phyloP scores from a whole-genome alignment of 2,888 invertebrate genomes.

The Fragum fragum region DNA sequence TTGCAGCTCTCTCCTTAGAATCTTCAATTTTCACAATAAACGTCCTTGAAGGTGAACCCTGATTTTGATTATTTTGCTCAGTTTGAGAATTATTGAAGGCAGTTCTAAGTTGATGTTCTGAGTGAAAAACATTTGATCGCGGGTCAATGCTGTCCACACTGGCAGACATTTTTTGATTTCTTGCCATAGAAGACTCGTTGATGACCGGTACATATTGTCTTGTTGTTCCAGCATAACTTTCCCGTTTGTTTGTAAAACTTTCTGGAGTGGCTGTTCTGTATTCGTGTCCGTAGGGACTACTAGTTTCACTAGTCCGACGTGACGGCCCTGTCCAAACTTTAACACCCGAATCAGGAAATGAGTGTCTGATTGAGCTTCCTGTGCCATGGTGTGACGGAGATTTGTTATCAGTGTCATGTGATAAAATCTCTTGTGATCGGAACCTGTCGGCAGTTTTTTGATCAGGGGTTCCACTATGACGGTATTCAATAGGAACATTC shows the following conservation, averaged over 20 bases:
- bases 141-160: conserved; percentile 76
- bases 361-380: conserved; percentile 67
- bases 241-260: conserved; percentile 39
- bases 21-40: conserved; percentile 75
- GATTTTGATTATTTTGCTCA: conserved; percentile 69
- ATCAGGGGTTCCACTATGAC: conserved; percentile 61
- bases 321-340: conserved; percentile 61
- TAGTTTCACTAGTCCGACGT: conserved; percentile 53
- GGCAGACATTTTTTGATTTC: conserved; percentile 68
- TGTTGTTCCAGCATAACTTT: conserved; percentile 46
- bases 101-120: conserved; percentile 69
- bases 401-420: conserved; percentile 35
- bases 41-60: conserved; percentile 60
- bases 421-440: conserved; percentile 62
- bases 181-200: conserved; percentile 60
- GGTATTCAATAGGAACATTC: conserved; percentile 65
- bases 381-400: conserved; percentile 37
- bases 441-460: conserved; percentile 48
- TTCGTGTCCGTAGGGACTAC: conserved; percentile 57
- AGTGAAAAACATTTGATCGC: conserved; percentile 62
- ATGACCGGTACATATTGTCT: conserved; percentile 79
- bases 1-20: conserved; percentile 49
- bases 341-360: conserved; percentile 71
- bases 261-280: conserved; percentile 58
- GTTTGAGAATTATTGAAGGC: conserved; percentile 58